Base-by-base conservation (phyloP, 2,797 vertebrate genomes). In the Trachops cirrhosus region DNA sequence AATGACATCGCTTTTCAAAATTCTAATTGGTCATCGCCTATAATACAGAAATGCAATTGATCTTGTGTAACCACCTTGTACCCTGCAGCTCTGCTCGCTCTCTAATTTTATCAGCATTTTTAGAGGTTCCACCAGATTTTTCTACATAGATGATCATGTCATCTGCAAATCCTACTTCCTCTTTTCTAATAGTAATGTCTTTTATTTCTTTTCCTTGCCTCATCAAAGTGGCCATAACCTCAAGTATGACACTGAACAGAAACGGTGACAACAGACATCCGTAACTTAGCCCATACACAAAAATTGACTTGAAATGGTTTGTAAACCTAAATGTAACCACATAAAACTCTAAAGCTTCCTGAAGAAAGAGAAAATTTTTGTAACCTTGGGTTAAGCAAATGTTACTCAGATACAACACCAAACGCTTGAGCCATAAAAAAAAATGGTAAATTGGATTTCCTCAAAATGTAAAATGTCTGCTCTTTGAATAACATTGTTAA, bases 61-160 rank as follows among this genome's bases (percentile, higher is more conserved):
- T 79, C 29, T 94, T 97, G 67, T 77, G 34, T 86, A 70, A 82
- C 74, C 62, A 82, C 62, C 67, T 91, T 91, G 6, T 79, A 70
- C 80, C 52, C 73, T 89, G 73, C 57, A 88, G 67, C 32, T 24
- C 54, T 88, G 22, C 37, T 73, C 39, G 37, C 48, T 79, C 32
- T 48, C 57, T 86, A 46, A 46, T 77, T 93, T 19, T 52, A 71
- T 59, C 37, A 75, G 67, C 21, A 75, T 75, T 91, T 86, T 46
- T 34, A 19, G 79, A 54, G 41, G 62, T 64, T 70, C 21, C 19
- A n/a, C 62, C 86, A 75, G 62, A n/a, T 64, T 64, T 87, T 79
- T 78, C 71, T 70, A 90, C 11, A 54, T 24, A 80, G 50, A 32
- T 44, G 3, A 84, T 79, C 71, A 62, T 50, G 16, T 73, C 34